Base-by-base conservation (phyloP, 2,113 vertebrate species). In the Phylloscopus trochilus region DNA sequence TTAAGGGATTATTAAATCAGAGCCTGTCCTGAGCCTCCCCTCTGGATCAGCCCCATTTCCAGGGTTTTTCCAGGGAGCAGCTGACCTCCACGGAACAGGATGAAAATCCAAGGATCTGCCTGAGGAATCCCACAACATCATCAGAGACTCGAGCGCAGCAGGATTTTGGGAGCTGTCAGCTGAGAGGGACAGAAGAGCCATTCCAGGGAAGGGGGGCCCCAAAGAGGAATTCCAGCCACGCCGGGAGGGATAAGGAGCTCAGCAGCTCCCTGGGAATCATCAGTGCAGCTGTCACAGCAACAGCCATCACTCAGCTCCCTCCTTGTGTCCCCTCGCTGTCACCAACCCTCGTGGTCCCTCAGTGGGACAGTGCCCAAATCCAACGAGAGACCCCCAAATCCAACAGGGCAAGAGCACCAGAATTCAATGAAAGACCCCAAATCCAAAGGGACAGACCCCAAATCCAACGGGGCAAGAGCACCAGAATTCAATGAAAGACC, bases 71-170 rank as follows among this genome's bases (percentile, higher is more conserved):
- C 78, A 39, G n/a, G 35, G 22, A 68, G 7, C 37, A 37, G 35
- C 49, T 9, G 15, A 35, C 3, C 7, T 53, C n/a, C 41, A 70
- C 0, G 0, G 46, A 35, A 47, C 5, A 4, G 7, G 35, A n/a
- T 3, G 2, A 41, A 49, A 44, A 46, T 24, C 46, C 51, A 44
- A 58, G 31, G 17, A 64, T 51, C 27, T 66, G 59, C 44, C 44
- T 28, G 68, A 74, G 37, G 18, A 27, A 58, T n/a, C 33, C 46
- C 62, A 15, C 0, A 7, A 5, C 47, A 14, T 16, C 5, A 2
- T 7, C 16, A 73, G 27, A 37, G 69, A 24, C n/a, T 47, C 13
- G 35, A 59, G 41, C 62, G 41, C 30, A 58, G 35, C 37, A 31
- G 55, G 31, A 24, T 39, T 70, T 14, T 31, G n/a, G 53, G 16